Base-by-base conservation (phyloP, 2,113 vertebrate genomes). In the Odontesthes bonariensis region DNA sequence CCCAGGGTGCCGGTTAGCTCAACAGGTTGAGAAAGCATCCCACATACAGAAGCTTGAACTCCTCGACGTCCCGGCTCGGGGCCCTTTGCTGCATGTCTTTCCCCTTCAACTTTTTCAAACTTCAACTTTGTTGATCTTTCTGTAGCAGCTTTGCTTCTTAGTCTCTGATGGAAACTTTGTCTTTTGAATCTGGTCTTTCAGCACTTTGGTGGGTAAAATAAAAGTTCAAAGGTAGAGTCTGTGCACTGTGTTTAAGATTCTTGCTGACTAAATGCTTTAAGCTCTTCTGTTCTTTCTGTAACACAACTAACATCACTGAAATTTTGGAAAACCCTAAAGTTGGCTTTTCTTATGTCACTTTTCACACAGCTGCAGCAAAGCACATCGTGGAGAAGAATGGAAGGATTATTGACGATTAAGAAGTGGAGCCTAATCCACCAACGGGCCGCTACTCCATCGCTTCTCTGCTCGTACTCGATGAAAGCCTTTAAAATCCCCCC, bases 371-470 rank as follows among this genome's bases (percentile, higher is more conserved):
- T 69, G 58, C 77, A 69, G 60, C 67, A 66, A 49, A 44, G 12
- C 57, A 60, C 51, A 61, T 61, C 1, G 14, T 17, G 42, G 14
- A 67, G 65, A 58, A 79, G 76, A 84, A 84, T 75, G 65, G 72
- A 68, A 35, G 81, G 81, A 79, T 84, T 84, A 84, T 67, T 67
- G 61, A 20, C 0, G 81, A 79, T 79, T 83, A 77, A 63, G 71
- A 75, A 61, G 55, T 14, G 42, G 13, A 40, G 47, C 57, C 40
- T 79, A 70, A 83, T 83, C 65, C 70, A 75, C 55, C 7, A 5
- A 58, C 1, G 27, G 75, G 58, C 60, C 33, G 22, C 20, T 49
- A 66, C 65, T 79, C 61, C 71, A 71, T 61, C 17, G 9, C 70
- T 78, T 49, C 1, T n/a, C n/a, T n/a, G n/a, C n/a, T 32, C 75